Conservation (phyloP, 2,888 invertebrate genomes). For the Cartodere bifasciata region DNA sequence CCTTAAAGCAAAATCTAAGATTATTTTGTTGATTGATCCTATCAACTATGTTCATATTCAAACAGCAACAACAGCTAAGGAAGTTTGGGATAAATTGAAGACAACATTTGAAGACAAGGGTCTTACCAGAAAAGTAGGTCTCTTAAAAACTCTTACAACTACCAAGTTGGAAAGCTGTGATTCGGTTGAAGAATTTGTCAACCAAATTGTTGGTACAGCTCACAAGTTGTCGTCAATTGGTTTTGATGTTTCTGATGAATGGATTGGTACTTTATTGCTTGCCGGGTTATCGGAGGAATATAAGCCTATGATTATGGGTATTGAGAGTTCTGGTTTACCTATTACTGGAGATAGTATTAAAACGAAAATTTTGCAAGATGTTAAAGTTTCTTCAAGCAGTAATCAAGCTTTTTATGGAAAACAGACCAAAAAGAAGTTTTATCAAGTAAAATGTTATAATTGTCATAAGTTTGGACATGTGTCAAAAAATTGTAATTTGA, state of each 20-base stretch:
- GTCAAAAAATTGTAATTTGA: too few species aligned
- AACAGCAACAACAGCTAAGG: constrained; percentile 14
- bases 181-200: constrained; percentile 21
- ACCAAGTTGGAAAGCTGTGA: constrained; percentile 19
- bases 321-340: constrained; percentile 18
- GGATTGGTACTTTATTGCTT: constrained; percentile 21
- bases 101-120: constrained; percentile 19
- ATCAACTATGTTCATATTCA: constrained; percentile 18
- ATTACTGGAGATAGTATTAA: constrained; percentile 22
- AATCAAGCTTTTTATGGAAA: too few species aligned
- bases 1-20: constrained; percentile 18
- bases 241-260: constrained; percentile 20
- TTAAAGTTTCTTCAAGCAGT: too few species aligned
- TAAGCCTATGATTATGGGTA: constrained; percentile 19
- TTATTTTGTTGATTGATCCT: constrained; percentile 19
- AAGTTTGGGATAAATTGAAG: constrained; percentile 19
- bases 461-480: too few species aligned
- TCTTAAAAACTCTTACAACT: constrained; percentile 19
- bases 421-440: too few species aligned
- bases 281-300: constrained; percentile 18
- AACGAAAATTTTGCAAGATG: constrained; percentile 19
- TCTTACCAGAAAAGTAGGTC: constrained; percentile 19
- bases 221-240: constrained; percentile 20
- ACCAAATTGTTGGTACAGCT: constrained; percentile 19
- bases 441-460: too few species aligned